Percentiles rank a stretch among this genome's conserved stretches.
phyloP scores from a whole-genome alignment of 1,140 invertebrate species.

The Orius insidiosus region DNA sequence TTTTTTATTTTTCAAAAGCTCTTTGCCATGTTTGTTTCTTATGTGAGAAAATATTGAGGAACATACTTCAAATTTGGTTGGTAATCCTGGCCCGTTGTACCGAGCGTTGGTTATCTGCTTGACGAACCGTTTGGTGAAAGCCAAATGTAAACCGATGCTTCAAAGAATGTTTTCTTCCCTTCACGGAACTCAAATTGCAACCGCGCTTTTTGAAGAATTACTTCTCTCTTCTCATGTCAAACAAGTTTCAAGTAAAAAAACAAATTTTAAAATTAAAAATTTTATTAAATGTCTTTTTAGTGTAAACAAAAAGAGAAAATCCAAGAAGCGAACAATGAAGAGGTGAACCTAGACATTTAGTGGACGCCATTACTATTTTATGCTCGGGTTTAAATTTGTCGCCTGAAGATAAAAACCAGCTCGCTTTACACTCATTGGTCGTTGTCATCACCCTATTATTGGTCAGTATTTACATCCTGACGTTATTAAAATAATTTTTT shows the following conservation, averaged over 20 bases:
- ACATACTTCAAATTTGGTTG: constrained; percentile 36
- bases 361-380: constrained; percentile 18
- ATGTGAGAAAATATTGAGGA: constrained; percentile 43
- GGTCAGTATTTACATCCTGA: constrained; percentile 22
- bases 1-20: constrained; percentile 24
- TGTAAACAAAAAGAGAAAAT: constrained; percentile 13
- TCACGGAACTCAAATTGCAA: constrained; percentile 22
- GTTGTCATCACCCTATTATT: constrained; percentile 47
- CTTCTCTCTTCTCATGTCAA: constrained; percentile 24
- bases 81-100: constrained; percentile 36
- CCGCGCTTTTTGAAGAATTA: constrained; percentile 13
- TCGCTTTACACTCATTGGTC: constrained; percentile 43
- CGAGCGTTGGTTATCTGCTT: constrained; percentile 44
- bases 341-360: constrained; percentile 19
- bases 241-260: constrained; percentile 23
- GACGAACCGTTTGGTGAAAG: constrained; percentile 27
- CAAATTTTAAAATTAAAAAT: no score
- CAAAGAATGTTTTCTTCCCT: constrained; percentile 27
- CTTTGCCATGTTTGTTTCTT: constrained; percentile 42
- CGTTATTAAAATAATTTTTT: constrained; percentile 1
- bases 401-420: constrained; percentile 19
- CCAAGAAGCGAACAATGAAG: constrained; percentile 5
- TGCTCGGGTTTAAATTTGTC: constrained; percentile 19
- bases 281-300: background rate
- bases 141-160: constrained; percentile 21